Evolutionary conservation across 2,113 vertebrate genomes (phyloP), one percentile per base, ranked within the genome.

Genomic region (Jacana jacana): DNA sequence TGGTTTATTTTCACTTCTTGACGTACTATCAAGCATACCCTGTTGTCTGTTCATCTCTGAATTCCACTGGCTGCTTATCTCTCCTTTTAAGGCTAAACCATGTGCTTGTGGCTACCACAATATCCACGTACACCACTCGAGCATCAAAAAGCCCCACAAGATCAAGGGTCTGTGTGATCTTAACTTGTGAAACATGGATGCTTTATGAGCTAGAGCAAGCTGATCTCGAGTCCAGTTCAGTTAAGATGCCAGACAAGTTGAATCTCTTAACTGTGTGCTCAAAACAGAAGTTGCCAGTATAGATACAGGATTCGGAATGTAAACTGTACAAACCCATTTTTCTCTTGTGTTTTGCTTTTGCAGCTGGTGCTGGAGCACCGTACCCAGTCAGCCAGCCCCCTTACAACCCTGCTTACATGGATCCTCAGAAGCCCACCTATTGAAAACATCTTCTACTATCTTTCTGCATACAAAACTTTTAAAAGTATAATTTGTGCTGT

Each of bases 331-430:
- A 37, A 75, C 39, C 10, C 44, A 17, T 63, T 31, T 51, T 28
- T 52, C 28, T 37, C 44, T 83, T 35, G 14, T 82, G 35, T 89
- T 93, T 84, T 92, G 48, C 92, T 58, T 97, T 97, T 97, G 58
- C 96, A 98, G 98, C 91, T 96, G 97, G 94, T 81, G 95, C 95
- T 51, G 97, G 97, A 77, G 78, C 49, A 18, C 97, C 97, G 63
- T 98, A 97, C 68, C 94, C 97, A 8, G 28, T 92, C 83, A 97
- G 80, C 83, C 98, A 99, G 92, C 98, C 98, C 19, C 98, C 99
- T 6, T 99, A 98, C 97, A 99, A 99, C 96, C 99, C 99, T 7
- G 98, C 98, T 35, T 99, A 97, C n/a, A 18, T 99, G 96, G 98
- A 98, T 51, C 95, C 97, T 65, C 98, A 98, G 17, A 98, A 98